Evolutionary conservation across 2,888 invertebrate species (phyloP), one percentile per base, ranked within the genome.

Genomic region (Allophyes oxyacanthae): DNA sequence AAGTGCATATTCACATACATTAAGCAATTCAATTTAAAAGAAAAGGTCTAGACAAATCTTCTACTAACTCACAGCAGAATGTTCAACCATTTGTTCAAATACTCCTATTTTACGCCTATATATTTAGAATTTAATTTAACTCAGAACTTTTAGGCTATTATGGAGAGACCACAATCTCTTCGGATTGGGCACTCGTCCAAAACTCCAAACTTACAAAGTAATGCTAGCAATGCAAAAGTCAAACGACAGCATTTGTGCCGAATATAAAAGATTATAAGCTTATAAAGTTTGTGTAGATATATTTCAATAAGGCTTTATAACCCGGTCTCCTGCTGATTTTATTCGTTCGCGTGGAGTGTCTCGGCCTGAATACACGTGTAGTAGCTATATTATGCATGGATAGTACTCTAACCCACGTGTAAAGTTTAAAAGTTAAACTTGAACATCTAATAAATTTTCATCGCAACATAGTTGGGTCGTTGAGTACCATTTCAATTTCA

Each of bases 181-280:
- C 1, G 32, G 3, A 8, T 9, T 40, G 25, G 42, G 54, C 46
- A 38, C 13, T 43, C 13, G 13, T 42, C 63, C 63, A 62, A 62
- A 13, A 2, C 14, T 4, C 63, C 63, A 62, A 62, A 13, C 4
- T 14, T 4, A 10, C 10, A 2, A 10, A 41, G 7, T 59, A 45
- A 11, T 38, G 26, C 26, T 51, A 41, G 11, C 7, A 6, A 32
- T 13, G 32, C 36, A 45, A 36, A 38, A 38, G 37, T 49, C 49
- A 33, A 37, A 25, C 5, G n/a, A 7, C 10, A 4, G 20, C 32
- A 20, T 44, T 44, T 44, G 32, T 25, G 28, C 49, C 58, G 41
- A 57, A 48, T 46, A 32, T 51, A 8, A 32, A 30, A 6, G 38
- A 25, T 45, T 57, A 34, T 13, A 30, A 25, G 8, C 20, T 20